A percentile compares a stretch with the other conserved stretches of the same genome.
These are phyloP conservation scores for Drymonia ruficornis DNA, from an alignment of 2,888 invertebrate genomes.

Conservation along the genomic window DNA sequence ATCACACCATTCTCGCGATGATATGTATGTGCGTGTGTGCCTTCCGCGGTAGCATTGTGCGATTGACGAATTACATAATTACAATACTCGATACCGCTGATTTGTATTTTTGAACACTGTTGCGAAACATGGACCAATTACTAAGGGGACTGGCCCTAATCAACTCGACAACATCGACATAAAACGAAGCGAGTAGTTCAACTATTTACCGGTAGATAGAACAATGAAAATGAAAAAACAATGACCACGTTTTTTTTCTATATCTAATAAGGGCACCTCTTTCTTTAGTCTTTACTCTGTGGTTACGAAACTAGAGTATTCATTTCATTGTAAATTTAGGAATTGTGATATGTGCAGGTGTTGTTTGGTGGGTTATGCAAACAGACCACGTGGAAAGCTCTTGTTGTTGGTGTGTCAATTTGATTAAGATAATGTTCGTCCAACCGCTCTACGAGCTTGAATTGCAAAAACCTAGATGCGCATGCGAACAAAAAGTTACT, in stretches of 20 bases:
- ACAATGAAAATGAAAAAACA: too few relatives aligned
- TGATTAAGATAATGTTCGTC: neutral
- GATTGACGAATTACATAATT: neutral
- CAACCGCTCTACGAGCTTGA: neutral
- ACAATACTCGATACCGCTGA: neutral
- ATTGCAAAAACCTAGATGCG: neutral
- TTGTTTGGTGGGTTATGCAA: too few relatives aligned
- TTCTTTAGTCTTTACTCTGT: too few relatives aligned
- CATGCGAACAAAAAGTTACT: neutral
- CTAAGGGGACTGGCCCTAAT: too few relatives aligned
- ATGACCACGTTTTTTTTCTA: too few relatives aligned
- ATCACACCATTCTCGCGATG: conserved; percentile 41
- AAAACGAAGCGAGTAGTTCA: too few relatives aligned
- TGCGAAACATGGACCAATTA: neutral
- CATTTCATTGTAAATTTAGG: neutral
- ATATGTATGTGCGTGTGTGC: conserved; percentile 3
- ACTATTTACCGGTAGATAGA: too few relatives aligned
- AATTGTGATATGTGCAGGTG: too few relatives aligned
- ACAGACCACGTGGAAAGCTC: too few relatives aligned
- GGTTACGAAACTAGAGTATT: too few relatives aligned
- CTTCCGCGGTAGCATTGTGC: neutral
- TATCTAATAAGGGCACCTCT: too few relatives aligned
- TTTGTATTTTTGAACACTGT: neutral
- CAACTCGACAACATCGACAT: too few relatives aligned
- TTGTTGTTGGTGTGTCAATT: neutral